These are phyloP conservation scores for Dascillus cervinus DNA, from an alignment of 2,888 invertebrate species.

Conservation along the genomic window DNA sequence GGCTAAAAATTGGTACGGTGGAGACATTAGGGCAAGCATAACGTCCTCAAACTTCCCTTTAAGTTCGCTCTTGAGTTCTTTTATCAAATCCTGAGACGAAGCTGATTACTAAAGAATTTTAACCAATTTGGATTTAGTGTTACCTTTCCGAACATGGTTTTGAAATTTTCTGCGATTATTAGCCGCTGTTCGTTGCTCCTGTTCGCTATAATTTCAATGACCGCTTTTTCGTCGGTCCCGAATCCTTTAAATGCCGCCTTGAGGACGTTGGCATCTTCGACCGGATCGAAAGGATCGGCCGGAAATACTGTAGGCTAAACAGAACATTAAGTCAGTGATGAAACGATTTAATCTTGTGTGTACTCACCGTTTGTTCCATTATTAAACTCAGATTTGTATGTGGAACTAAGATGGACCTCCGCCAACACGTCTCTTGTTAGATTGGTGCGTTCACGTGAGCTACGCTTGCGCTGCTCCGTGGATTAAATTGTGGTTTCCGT, in stretches of 20 bases:
- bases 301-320: constrained; percentile 35
- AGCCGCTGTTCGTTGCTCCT: constrained; percentile 58
- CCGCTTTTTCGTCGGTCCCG: constrained; percentile 55
- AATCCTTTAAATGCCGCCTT: constrained; percentile 39
- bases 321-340: constrained; percentile 3
- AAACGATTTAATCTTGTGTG: not conserved
- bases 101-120: no score
- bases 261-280: constrained; percentile 34
- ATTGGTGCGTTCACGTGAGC: no score
- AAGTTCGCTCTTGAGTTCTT: constrained; percentile 80
- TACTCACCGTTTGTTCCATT: constrained; percentile 20
- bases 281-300: constrained; percentile 30
- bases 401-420: no score
- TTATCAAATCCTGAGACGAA: constrained; percentile 57
- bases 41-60: constrained; percentile 83
- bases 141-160: constrained; percentile 61
- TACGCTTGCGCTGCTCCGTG: no score
- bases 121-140: no score
- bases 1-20: constrained; percentile 74
- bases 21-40: constrained; percentile 74
- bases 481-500: no score
- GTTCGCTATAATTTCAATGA: constrained; percentile 56
- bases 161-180: constrained; percentile 52
- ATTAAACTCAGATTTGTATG: no score
- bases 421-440: no score